A percentile compares a stretch with the other conserved stretches of the same genome.
phyloP scores from a whole-genome alignment of 2,888 invertebrate species.

The Stegana nigrithorax region DNA sequence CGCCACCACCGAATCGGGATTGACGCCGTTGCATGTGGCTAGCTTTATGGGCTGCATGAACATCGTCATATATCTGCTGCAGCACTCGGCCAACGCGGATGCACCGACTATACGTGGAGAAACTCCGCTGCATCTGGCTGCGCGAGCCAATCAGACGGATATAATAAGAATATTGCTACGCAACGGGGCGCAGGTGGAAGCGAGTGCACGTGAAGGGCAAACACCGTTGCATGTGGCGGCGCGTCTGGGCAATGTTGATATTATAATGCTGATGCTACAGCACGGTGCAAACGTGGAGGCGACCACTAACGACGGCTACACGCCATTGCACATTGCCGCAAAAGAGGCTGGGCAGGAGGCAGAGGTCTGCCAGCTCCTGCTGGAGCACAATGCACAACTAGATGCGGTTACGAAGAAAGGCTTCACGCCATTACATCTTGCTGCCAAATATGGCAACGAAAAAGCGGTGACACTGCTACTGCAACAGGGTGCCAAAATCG shows the following conservation, averaged over 20 bases:
- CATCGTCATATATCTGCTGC: slow-evolving; percentile 94
- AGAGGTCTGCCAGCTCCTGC: slow-evolving; percentile 89
- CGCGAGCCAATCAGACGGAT: slow-evolving; percentile 97
- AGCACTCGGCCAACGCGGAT: slow-evolving; percentile 94
- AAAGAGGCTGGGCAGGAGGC: slow-evolving; percentile 96
- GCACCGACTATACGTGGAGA: slow-evolving; percentile 96
- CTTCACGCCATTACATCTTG: slow-evolving; percentile 96
- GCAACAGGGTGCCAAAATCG: slow-evolving; percentile 87
- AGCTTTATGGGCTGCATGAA: slow-evolving; percentile 99
- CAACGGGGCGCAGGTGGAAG: slow-evolving; percentile 88
- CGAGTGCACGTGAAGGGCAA: slow-evolving; percentile 86
- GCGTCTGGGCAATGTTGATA: slow-evolving; percentile 92
- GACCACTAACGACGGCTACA: slow-evolving; percentile 94
- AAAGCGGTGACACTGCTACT: slow-evolving; percentile 88
- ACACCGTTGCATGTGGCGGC: slow-evolving; percentile 97
- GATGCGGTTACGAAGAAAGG: slow-evolving; percentile 95
- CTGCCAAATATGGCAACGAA: slow-evolving; percentile 96
- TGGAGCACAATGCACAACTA: slow-evolving; percentile 91
- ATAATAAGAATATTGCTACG: slow-evolving; percentile 94
- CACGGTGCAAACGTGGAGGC: slow-evolving; percentile 92
- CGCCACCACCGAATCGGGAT: slow-evolving; percentile 82
- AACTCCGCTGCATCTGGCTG: slow-evolving; percentile 95
- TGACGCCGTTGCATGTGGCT: slow-evolving; percentile 97
- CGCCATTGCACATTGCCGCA: slow-evolving; percentile 95
- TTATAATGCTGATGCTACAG: slow-evolving; percentile 91